Conservation (phyloP, 1,140 invertebrate species). For the Luehdorfia chinensis region DNA sequence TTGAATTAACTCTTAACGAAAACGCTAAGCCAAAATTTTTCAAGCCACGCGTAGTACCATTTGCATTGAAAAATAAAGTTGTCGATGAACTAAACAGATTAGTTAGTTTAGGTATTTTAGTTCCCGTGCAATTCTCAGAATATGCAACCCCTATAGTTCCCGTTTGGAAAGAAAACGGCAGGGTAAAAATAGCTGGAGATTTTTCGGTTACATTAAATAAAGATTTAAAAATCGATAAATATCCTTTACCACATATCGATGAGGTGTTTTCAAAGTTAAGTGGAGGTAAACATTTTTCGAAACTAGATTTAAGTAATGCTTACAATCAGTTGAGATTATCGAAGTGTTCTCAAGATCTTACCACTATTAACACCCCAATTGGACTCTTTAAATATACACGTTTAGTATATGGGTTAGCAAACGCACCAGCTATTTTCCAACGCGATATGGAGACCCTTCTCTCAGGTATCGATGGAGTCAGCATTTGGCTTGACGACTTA, state of each 20-base stretch:
- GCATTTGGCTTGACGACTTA: constrained; percentile 26
- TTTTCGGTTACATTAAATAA: constrained; percentile 30
- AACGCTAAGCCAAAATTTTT: constrained; percentile 30
- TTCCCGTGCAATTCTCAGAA: constrained; percentile 21
- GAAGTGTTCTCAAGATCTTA: constrained; percentile 26
- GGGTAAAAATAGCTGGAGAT: constrained; percentile 32
- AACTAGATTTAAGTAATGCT: constrained; percentile 43
- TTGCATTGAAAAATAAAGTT: constrained; percentile 21
- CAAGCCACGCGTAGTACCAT: no score
- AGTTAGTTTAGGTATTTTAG: no score
- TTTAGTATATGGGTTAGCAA: constrained; percentile 35
- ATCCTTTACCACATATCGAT: constrained; percentile 30
- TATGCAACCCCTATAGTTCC: constrained; percentile 38
- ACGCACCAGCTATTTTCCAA: constrained; percentile 40
- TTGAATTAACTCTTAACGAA: constrained; percentile 26
- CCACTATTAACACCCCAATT: constrained; percentile 36
- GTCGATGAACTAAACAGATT: no score
- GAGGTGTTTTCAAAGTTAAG: constrained; percentile 33
- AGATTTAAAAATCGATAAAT: constrained; percentile 35
- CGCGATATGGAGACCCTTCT: constrained; percentile 35
- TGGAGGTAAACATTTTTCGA: constrained; percentile 34
- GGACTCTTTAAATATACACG: constrained; percentile 38
- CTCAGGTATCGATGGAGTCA: no score
- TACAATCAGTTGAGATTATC: constrained; percentile 34
- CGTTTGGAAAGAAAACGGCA: constrained; percentile 25